Base-by-base conservation (phyloP, 2,797 vertebrate species). In the Galagoides demidoff region DNA sequence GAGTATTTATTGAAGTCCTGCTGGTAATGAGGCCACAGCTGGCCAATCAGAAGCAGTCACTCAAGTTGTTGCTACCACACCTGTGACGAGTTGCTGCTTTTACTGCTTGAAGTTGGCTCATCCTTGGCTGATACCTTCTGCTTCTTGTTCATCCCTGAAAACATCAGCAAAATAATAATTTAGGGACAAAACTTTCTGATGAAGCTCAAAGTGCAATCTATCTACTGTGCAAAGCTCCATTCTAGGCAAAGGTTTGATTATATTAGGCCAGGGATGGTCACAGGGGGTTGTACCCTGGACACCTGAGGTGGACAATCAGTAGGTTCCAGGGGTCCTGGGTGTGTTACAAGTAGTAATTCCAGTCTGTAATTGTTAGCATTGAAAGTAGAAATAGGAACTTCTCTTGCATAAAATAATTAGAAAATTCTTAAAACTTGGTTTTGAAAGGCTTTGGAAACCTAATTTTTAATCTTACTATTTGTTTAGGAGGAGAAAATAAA, bases 141-240 rank as follows among this genome's bases (percentile, higher is more conserved):
- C 96, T 99, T 99, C 99, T 99, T 99, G 98, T 99, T 99, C 99
- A 99, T 99, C 99, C 99, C 99, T 99, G 98, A 96, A 95, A 96
- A 98, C 82, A 98, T 81, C 64, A 97, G 96, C 64, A 92, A 82
- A 84, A 85, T 85, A 88, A 88, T 7, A 96, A 52, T 25, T 98
- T 85, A 98, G 90, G 77, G 52, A 96, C 20, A 17, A 29, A 95
- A 34, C 29, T 57, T 43, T 7, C 31, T n/a, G 87, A 66, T 68
- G 4, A 25, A 39, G 34, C 76, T 88, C 96, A 96, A 37, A 31
- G 77, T 27, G 88, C 76, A 43, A 73, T 74, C 91, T 63, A 25
- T n/a, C 4, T 29, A 7, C 10, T 31, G 9, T 14, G 16, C 52
- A n/a, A 78, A 71, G 17, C 23, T 73, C 31, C 7, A 64, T 20